phyloP scores from a whole-genome alignment of 2,888 invertebrate species.

The Petrolisthes cinctipes region DNA sequence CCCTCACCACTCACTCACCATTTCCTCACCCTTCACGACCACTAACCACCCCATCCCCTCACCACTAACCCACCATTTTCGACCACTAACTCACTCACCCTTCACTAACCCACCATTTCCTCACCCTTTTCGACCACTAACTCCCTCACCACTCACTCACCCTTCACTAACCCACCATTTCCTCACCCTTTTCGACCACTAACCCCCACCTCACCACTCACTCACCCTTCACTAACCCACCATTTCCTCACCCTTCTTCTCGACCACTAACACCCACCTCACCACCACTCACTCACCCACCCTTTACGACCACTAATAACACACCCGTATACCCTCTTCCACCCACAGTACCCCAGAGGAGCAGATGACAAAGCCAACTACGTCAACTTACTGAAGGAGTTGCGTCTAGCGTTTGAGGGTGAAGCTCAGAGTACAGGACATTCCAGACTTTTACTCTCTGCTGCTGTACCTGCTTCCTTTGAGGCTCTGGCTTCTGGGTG shows the following conservation, averaged over 20 bases:
- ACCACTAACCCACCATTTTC: not conserved
- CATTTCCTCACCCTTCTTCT: too few relatives aligned
- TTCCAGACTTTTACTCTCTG: constrained; percentile 82
- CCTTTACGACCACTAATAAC: not conserved
- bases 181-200: not conserved
- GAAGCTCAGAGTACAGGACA: constrained; percentile 90
- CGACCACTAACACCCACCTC: not conserved
- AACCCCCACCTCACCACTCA: not conserved
- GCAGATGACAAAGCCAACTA: constrained; percentile 88
- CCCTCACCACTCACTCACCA: not conserved
- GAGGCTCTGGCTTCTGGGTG: constrained; percentile 92
- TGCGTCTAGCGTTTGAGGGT: constrained; percentile 91
- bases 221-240: too few relatives aligned
- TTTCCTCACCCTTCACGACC: not conserved
- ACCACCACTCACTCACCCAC: too few relatives aligned
- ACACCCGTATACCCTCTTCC: not conserved
- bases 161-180: not conserved
- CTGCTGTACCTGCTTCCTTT: constrained; percentile 92
- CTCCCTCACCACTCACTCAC: not conserved
- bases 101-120: too few relatives aligned
- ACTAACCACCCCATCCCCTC: not conserved
- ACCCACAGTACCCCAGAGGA: constrained; percentile 74
- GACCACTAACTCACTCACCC: too few relatives aligned
- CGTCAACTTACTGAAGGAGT: constrained; percentile 85
- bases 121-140: not conserved